These are phyloP conservation scores for Trichonephila inaurata DNA, from an alignment of 1,140 invertebrate species.

Conservation along the genomic window DNA sequence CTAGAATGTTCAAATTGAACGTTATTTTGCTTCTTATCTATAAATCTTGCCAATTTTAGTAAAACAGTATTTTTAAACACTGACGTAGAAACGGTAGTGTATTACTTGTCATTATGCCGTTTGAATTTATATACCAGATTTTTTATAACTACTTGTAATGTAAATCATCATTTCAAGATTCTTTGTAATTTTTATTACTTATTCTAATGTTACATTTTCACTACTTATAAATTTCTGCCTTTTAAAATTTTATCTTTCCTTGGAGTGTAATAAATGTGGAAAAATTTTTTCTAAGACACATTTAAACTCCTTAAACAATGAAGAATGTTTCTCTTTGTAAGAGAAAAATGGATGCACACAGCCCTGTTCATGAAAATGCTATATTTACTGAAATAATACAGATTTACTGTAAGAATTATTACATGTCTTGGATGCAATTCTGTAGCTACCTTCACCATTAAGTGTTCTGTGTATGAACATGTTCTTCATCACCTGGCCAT, in stretches of 20 bases:
- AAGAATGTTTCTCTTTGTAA: constrained; percentile 29
- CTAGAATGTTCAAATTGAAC: constrained; percentile 72
- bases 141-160: constrained; percentile 64
- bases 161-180: constrained; percentile 39
- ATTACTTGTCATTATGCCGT: constrained; percentile 40
- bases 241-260: constrained; percentile 66
- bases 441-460: background rate
- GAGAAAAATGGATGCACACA: constrained; percentile 1
- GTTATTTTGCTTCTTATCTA: constrained; percentile 65
- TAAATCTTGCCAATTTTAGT: constrained; percentile 74
- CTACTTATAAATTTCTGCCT: constrained; percentile 54
- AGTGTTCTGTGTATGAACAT: background rate
- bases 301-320: constrained; percentile 22
- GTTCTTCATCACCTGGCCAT: background rate
- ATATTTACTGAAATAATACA: constrained; percentile 1
- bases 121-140: constrained; percentile 65
- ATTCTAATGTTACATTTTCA: constrained; percentile 61
- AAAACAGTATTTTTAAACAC: constrained; percentile 67
- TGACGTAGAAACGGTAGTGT: constrained; percentile 62
- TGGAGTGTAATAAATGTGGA: constrained; percentile 58
- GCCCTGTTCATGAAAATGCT: constrained; percentile 23
- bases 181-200: constrained; percentile 56
- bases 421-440: constrained; percentile 18
- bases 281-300: constrained; percentile 36
- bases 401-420: constrained; percentile 22